phyloP scores from a whole-genome alignment of 2,797 vertebrate species.

The Hemibagrus guttatus region DNA sequence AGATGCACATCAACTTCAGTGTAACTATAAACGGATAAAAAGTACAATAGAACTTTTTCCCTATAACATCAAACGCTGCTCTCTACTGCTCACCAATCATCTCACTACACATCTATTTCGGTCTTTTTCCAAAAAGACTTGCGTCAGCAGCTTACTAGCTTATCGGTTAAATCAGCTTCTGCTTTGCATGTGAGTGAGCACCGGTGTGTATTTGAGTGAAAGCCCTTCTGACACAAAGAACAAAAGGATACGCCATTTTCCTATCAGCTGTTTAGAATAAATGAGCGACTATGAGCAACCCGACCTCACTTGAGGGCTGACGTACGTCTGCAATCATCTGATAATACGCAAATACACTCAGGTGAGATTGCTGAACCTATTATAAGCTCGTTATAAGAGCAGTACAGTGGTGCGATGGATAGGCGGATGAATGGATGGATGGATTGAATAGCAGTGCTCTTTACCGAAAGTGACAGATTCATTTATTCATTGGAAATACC shows the following conservation, averaged over 20 bases:
- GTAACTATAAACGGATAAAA: not conserved
- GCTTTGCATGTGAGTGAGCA: slow-evolving; percentile 26
- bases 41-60: not conserved
- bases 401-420: not conserved
- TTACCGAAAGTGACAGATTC: not conserved
- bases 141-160: slow-evolving; percentile 18
- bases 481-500: not conserved
- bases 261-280: slow-evolving; percentile 39
- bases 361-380: slow-evolving; percentile 1
- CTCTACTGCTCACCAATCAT: not conserved
- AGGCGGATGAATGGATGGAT: not conserved
- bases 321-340: slow-evolving; percentile 32
- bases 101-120: not conserved
- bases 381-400: not conserved
- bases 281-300: not conserved
- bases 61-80: too few species aligned
- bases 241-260: slow-evolving; percentile 17
- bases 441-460: not conserved
- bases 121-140: not conserved
- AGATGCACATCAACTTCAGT: not conserved
- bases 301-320: slow-evolving; percentile 15
- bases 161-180: not conserved
- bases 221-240: slow-evolving; percentile 16
- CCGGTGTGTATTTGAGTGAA: not conserved
- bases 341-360: slow-evolving; percentile 41